Percentiles rank a stretch among this genome's conserved stretches.
Evolutionary conservation across 2,888 invertebrate species (phyloP).

Genomic region (Scaptomyza cyrtandrae): DNA sequence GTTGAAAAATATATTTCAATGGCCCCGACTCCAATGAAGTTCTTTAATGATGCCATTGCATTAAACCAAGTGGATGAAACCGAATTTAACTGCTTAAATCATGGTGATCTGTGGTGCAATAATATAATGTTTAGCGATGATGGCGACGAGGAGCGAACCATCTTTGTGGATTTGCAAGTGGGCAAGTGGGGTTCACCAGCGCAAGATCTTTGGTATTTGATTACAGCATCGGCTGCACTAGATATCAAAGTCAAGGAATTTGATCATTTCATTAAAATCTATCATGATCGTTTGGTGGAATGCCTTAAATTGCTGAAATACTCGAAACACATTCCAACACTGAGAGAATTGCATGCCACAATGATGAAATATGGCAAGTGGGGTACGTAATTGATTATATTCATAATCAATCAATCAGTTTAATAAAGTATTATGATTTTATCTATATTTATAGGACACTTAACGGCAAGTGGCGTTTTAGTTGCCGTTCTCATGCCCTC

Average conservation of each 20-base stretch:
- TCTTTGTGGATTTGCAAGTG: constrained; percentile 79
- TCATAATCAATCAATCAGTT: background rate
- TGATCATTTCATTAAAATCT: constrained; percentile 77
- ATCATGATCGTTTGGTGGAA: constrained; percentile 74
- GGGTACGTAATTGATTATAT: constrained; percentile 56
- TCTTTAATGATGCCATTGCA: constrained; percentile 41
- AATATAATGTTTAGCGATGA: constrained; percentile 78
- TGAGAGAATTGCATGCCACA: constrained; percentile 72
- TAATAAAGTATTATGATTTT: background rate
- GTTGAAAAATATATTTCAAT: constrained; percentile 59
- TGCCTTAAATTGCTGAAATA: constrained; percentile 74
- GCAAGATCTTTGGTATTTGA: constrained; percentile 79
- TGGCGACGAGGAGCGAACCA: constrained; percentile 59
- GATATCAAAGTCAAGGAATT: constrained; percentile 77
- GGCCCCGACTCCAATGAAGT: constrained; percentile 22
- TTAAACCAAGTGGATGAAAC: constrained; percentile 52
- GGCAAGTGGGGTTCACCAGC: constrained; percentile 80
- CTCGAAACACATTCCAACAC: constrained; percentile 68
- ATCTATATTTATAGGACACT: constrained; percentile 47
- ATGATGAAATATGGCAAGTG: constrained; percentile 74
- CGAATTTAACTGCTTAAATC: constrained; percentile 80
- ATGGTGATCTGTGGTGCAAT: constrained; percentile 81
- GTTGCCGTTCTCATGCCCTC: constrained; percentile 67
- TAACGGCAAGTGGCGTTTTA: constrained; percentile 60
- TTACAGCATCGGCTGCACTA: constrained; percentile 66